These are phyloP conservation scores for Actinernus sp. DNA, from an alignment of 92 coral and sea anemone species.

Conservation along the genomic window DNA sequence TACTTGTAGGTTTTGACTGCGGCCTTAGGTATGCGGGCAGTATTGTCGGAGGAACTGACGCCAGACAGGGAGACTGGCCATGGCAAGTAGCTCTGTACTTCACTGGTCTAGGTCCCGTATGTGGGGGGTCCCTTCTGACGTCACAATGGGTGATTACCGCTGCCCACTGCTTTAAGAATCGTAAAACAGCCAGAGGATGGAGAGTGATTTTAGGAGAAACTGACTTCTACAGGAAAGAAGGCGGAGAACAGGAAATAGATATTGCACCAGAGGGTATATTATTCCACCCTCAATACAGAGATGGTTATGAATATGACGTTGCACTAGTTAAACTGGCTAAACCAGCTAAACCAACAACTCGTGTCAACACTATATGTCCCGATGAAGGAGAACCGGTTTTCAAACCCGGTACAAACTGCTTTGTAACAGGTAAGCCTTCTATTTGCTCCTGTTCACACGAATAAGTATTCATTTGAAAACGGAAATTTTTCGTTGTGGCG, in stretches of 20 bases:
- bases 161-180: constrained; percentile 45
- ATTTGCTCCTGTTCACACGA: background rate
- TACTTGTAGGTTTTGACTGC: constrained; percentile 30
- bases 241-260: constrained; percentile 60
- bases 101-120: constrained; percentile 22
- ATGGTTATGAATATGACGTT: constrained; percentile 49
- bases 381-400: constrained; percentile 44
- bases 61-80: constrained; percentile 42
- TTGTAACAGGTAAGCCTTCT: constrained; percentile 41
- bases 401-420: constrained; percentile 30
- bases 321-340: constrained; percentile 60
- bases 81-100: constrained; percentile 59
- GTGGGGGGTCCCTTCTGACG: constrained; percentile 48
- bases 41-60: constrained; percentile 22
- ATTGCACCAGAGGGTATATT: constrained; percentile 44
- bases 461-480: background rate
- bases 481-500: background rate
- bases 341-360: constrained; percentile 48
- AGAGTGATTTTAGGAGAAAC: constrained; percentile 37
- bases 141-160: constrained; percentile 53
- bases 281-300: constrained; percentile 47
- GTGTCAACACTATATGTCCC: constrained; percentile 66
- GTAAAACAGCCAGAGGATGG: constrained; percentile 30
- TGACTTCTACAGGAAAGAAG: constrained; percentile 37
- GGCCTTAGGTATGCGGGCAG: constrained; percentile 28